Percentiles rank a stretch among this genome's conserved stretches.
These are phyloP conservation scores for Belgica antarctica DNA, from an alignment of 2,888 invertebrate species.

Conservation along the genomic window DNA sequence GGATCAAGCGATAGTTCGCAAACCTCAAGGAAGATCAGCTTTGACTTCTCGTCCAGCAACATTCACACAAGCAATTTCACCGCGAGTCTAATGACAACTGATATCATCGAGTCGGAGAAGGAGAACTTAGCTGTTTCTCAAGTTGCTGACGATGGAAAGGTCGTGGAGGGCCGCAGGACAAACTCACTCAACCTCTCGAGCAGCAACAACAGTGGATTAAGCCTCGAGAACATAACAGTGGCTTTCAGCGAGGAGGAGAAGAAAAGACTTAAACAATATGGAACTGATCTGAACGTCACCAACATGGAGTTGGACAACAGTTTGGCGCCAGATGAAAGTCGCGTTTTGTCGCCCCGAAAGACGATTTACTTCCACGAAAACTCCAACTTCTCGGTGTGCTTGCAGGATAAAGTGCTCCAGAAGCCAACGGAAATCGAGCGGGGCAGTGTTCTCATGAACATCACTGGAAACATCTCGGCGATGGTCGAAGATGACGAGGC, in stretches of 20 bases:
- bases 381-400: neutral
- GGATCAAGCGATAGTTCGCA: neutral
- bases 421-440: no score
- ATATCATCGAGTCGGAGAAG: conserved; percentile 8
- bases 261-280: conserved; percentile 13
- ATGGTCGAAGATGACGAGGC: neutral
- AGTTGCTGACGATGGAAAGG: neutral
- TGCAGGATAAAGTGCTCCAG: conserved; percentile 8
- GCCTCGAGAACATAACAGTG: neutral
- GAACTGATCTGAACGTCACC: conserved; percentile 16
- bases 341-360: conserved; percentile 32
- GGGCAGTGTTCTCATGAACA: no score
- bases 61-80: neutral
- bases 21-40: neutral
- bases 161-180: neutral
- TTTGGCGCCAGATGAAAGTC: neutral
- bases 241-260: neutral
- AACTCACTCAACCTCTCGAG: neutral
- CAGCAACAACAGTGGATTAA: no score
- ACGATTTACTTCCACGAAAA: neutral
- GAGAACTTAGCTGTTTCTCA: conserved; percentile 26
- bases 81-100: neutral
- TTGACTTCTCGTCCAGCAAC: conserved; percentile 6
- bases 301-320: conserved; percentile 21
- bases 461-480: neutral